Base-by-base conservation (phyloP, 2,888 invertebrate species). In the Nemapogon koenigi region DNA sequence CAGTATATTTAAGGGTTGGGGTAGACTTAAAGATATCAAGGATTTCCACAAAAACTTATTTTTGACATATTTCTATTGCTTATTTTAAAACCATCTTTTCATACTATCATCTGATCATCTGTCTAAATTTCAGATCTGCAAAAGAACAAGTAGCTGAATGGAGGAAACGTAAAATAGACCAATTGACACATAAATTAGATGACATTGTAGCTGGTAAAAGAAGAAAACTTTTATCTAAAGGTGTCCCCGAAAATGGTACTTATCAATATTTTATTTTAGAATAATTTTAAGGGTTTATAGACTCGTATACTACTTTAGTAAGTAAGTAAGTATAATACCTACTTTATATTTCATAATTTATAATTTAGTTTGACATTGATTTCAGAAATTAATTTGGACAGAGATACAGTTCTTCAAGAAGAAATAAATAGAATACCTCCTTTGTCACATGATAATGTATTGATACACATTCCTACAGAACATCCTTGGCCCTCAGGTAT, bases 171-270 rank as follows among this genome's bases (percentile, higher is more conserved):
- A 85, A 88, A 53, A 78, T 83, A 41, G 75, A 80, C 46, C 84
- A 89, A 55, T 66, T 91, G 33, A 67, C 75, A 45, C 60, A 76
- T 33, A 87, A 89, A 67, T 83, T 89, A 40, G 88, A 89, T 43
- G 83, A 85, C 55, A 94, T 95, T 45, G 71, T 91, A 13, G 83
- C 84, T 42, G 94, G 93, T 0, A 93, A 93, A 60, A 81, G 80
- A 45, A 84, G 87, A 53, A 88, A 89, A 56, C 58, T 87, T 17
- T 48, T 83, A 22, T 81, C 72, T 10, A 69, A 75, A 50, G 83
- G 83, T 32, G 51, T 76, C 33, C 52, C 51, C 43, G 48, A 69
- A 57, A 50, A 49, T 17, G 62, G 62, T 64, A 40, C 27, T 16
- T 46, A 42, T 18, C 38, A 28, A 26, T 11, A n/a, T 27, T n/a